Percentiles rank a stretch among this genome's conserved stretches.
These are phyloP conservation scores for Speoplatyrhinus poulsoni DNA, from an alignment of 2,113 vertebrate species.

Conservation along the genomic window DNA sequence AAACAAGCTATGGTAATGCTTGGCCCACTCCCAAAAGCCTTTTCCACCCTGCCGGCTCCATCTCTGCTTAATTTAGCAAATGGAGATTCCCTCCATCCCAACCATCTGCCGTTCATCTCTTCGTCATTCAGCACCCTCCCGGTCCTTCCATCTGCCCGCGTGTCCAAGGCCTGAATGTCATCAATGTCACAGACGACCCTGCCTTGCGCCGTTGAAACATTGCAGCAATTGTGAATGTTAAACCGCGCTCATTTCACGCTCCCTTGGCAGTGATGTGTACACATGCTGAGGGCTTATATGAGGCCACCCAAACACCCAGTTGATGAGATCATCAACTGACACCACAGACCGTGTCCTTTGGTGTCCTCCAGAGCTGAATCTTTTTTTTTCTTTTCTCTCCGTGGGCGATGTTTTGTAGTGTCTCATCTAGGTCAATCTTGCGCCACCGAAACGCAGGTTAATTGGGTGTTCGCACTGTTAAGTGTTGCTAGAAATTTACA, in stretches of 20 bases:
- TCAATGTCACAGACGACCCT: slow-evolving; percentile 16
- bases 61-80: slow-evolving; percentile 24
- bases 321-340: slow-evolving; percentile 48
- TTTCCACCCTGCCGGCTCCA: slow-evolving; percentile 10
- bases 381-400: background rate
- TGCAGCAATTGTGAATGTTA: slow-evolving; percentile 23
- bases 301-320: slow-evolving; percentile 47
- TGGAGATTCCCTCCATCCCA: slow-evolving; percentile 39
- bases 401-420: slow-evolving; percentile 30
- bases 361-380: slow-evolving; percentile 31
- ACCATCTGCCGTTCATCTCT: slow-evolving; percentile 44
- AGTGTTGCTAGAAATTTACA: slow-evolving; percentile 31
- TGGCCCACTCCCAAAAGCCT: background rate
- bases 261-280: slow-evolving; percentile 37
- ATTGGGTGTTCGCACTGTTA: slow-evolving; percentile 27
- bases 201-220: slow-evolving; percentile 33
- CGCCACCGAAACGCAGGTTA: slow-evolving; percentile 29
- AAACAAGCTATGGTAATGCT: slow-evolving; percentile 23
- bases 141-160: slow-evolving; percentile 33
- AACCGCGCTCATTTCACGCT: slow-evolving; percentile 47
- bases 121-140: slow-evolving; percentile 36
- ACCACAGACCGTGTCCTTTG: background rate
- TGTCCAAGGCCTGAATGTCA: slow-evolving; percentile 24
- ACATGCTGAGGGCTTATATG: slow-evolving; percentile 43
- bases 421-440: slow-evolving; percentile 9